Base-by-base conservation (phyloP, 2,888 invertebrate genomes). In the Drosophila pseudotakahashii region DNA sequence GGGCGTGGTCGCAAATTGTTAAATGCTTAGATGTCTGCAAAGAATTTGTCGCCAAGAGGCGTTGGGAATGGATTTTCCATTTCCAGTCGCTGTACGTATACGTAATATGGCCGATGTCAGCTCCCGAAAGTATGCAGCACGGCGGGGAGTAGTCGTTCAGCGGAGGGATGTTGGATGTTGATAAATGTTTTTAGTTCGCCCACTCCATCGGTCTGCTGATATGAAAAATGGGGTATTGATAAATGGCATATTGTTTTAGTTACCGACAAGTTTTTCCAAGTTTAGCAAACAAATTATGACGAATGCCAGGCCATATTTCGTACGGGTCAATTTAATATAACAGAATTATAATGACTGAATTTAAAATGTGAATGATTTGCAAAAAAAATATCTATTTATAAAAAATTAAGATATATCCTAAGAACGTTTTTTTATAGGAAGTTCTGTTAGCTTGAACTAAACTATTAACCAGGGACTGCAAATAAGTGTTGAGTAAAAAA, bases 21-120 rank as follows among this genome's bases (percentile, higher is more conserved):
- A 60, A 72, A 77, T 67, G 69, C 63, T 81, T 67, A 63, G 50
- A 57, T 62, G 61, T 48, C 42, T 50, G 64, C 71, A 71, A 71
- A 71, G 71, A 71, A 71, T 73, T 71, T 63, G 71, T 71, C 71
- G 71, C 71, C 73, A 64, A 47, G 37, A 71, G 71, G 52, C 71
- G 61, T 73, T 52, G 48, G 36, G 47, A 41, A 70, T 62, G 63
- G 62, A 39, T 54, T 72, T 73, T 39, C 64, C 54, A 51, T 51
- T 64, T 64, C 61, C 32, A 44, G 50, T 44, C 14, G 34, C 41
- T 44, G 61, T 61, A 54, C 71, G 70, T 70, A 70, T 71, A 61
- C 70, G 70, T 54, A 55, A 70, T 70, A 70, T 70, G 45, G 66
- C 66, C 66, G 68, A 34, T 61, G 71, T 39, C 51, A 48, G 47